Base-by-base conservation (phyloP, 1,140 invertebrate species). In the Neuroterus valhalla region DNA sequence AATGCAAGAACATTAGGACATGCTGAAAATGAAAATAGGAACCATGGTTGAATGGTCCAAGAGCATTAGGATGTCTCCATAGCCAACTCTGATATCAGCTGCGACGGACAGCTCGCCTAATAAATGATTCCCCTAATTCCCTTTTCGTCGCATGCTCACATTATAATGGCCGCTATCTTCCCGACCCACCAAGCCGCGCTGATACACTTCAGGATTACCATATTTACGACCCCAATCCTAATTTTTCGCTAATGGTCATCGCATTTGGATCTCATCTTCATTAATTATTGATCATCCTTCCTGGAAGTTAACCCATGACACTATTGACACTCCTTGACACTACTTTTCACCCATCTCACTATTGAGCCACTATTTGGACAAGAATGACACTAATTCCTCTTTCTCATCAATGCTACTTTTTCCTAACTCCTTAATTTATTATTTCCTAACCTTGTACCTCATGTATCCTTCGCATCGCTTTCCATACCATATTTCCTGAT, bases 121-220 rank as follows among this genome's bases (percentile, higher is more conserved):
- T 84, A 87, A 88, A 88, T 86, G 86, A 88, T 87, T 88, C 83
- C 81, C 81, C 85, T 87, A 86, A 87, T 88, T 88, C 85, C 81
- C 83, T 84, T 85, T 84, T 85, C 84, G 79, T 86, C 81, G 80
- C 79, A 75, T 80, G 79, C 86, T 88, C 81, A 83, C 78, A 17
- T 26, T 78, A 87, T 89, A 89, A 89, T 89, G 84, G 86, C 86
- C 84, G 81, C 85, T 87, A 89, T 86, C 83, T 80, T 84, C 69
- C 80, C 82, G 80, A 84, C 81, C 81, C 85, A 85, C 81, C 80
- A 78, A 81, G 84, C 82, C 82, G 81, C 77, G 69, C 83, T 85
- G 82, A 87, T 86, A 86, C 72, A 79, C 83, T 84, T 82, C 71
- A 75, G 80, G 82, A 89, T 89, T 88, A 88, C 82, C 87, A 85